Base-by-base conservation (phyloP, 2,113 vertebrate genomes). In the Prunella himalayana region DNA sequence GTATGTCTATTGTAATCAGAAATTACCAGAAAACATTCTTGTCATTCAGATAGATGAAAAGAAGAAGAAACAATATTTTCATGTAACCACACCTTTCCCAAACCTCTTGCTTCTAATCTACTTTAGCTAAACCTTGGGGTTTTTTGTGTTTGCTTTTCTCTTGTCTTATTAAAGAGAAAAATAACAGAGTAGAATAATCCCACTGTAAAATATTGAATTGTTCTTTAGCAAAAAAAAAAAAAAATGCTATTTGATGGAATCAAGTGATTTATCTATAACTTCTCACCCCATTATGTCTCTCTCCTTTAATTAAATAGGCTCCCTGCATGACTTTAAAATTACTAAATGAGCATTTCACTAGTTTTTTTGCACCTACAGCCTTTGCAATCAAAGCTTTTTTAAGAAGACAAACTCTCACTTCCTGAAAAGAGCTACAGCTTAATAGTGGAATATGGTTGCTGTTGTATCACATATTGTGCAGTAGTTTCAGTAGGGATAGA, bases 401-500 rank as follows among this genome's bases (percentile, higher is more conserved):
- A 71, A 71, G 90, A 93, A 88, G 33, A 66, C 27, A 87, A 85
- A 70, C 5, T 35, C 10, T 61, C 19, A 73, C 24, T 90, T 95
- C 53, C 56, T 47, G 56, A 65, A 90, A 88, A 92, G 71, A 72
- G 45, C 73, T 51, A 76, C 73, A 66, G 39, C 35, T 91, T 66
- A 94, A 89, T 33, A 82, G 49, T 60, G 39, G 91, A 72, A n/a
- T 75, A 81, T 63, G n/a, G 63, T 59, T 94, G 59, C 83, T 92
- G 21, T 20, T 77, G 30, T 85, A 84, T 94, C 90, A 81, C 49
- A 96, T 83, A 94, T 31, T 84, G 41, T 96, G 79, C 88, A 94
- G 81, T 27, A 94, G 57, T 94, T 92, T 97, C 63, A 90, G 59
- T n/a, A 50, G 70, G 56, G 70, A 77, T 95, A 96, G 68, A 92